Conservation (phyloP, 2,113 vertebrate species). For the Sturnus vulgaris region DNA sequence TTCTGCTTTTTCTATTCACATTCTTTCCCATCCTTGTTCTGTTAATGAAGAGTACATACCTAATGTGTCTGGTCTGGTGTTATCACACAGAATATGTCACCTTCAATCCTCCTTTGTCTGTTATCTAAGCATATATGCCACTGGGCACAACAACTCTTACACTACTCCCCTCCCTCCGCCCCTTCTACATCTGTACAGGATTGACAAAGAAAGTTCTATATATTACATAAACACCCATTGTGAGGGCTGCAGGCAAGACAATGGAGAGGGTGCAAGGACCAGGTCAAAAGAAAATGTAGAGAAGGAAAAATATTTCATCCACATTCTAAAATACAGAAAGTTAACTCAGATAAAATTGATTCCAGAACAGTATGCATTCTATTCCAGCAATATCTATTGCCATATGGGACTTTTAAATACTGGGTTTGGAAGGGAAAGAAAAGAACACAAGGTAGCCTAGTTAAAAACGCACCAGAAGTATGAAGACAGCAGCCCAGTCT, state of each 20-base stretch:
- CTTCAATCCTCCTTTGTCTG: neutral
- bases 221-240: neutral
- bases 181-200: neutral
- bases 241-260: neutral
- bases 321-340: conserved; percentile 6
- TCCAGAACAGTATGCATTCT: conserved; percentile 20
- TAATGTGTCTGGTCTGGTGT: neutral
- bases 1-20: neutral
- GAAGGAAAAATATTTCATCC: neutral
- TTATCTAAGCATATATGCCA: neutral
- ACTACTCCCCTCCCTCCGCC: neutral
- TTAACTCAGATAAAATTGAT: conserved; percentile 32
- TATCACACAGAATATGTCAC: neutral
- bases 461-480: conserved; percentile 60
- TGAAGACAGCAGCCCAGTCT: conserved; percentile 62
- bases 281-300: neutral
- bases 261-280: neutral
- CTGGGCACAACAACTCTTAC: neutral
- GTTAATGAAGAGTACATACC: neutral
- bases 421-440: conserved; percentile 63
- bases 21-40: neutral
- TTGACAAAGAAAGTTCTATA: neutral
- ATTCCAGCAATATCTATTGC: conserved; percentile 23
- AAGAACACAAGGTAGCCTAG: conserved; percentile 64
- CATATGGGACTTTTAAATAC: conserved; percentile 57